Evolutionary conservation across 2,888 invertebrate species (phyloP), one percentile per base, ranked within the genome.

Genomic region (Tiliacea aurago): DNA sequence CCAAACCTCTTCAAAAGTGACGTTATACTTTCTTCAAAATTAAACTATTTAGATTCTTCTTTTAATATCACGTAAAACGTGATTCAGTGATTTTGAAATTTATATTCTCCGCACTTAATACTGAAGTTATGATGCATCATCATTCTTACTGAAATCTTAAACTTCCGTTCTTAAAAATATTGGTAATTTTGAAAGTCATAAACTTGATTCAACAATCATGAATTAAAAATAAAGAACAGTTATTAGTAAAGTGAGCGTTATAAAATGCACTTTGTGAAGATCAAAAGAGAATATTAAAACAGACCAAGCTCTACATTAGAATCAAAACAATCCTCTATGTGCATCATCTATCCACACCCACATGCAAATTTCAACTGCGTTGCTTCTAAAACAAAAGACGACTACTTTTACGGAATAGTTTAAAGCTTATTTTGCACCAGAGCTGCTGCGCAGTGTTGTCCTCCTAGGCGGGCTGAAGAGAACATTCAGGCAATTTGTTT

Each of bases 401-500:
- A 66, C 74, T 78, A 81, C 64, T 84, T 84, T 79, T 83, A 78
- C 68, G 66, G 76, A 83, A 86, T 83, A 78, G 73, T 85, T 82
- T 83, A 84, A 81, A 86, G 82, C 83, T 86, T 85, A 83, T 85
- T 84, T 78, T 80, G 71, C 78, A 80, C 62, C 69, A 72, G 70
- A 76, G n/a, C n/a, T n/a, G 72, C 71, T 74, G 67, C 83, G 79
- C 81, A 85, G 85, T 81, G 80, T 85, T 88, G 83, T 87, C 80
- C 87, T 81, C 67, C 80, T 84, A 83, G 81, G 80, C 81, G 74
- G 73, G 81, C 80, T 82, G 81, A 86, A 86, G 79, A 86, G 87
- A 90, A 91, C 89, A 87, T 89, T 90, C 84, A 76, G 87, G 88
- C 88, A 89, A 93, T 91, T 92, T 91, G 90, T 93, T 92, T 92